Evolutionary conservation across 2,113 vertebrate species (phyloP).

Genomic region (Pseudopipra pipra): DNA sequence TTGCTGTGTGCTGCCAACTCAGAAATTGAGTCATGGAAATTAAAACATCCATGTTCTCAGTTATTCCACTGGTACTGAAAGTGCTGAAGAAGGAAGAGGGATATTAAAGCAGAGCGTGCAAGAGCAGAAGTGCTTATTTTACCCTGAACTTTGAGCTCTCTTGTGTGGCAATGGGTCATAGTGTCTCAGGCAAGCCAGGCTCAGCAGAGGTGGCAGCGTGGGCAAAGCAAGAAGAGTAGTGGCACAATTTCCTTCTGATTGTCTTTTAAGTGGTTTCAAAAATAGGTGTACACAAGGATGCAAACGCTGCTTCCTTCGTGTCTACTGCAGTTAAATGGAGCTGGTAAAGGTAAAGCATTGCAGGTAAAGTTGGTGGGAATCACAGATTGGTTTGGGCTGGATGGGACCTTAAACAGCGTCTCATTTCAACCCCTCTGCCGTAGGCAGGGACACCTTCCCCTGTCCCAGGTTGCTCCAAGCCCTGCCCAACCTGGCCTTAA

Average conservation of each 20-base stretch:
- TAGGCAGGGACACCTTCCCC: neutral
- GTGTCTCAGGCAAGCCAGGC: accelerated
- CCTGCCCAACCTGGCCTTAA: accelerated
- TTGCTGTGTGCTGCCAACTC: accelerated
- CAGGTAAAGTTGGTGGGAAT: neutral
- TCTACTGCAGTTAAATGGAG: neutral
- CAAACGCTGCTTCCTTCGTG: neutral
- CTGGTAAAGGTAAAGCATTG: neutral
- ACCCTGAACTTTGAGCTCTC: neutral
- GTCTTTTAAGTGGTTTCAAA: neutral
- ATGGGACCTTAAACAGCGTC: neutral
- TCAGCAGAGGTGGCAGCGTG: neutral
- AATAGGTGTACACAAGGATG: neutral
- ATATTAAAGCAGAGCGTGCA: neutral
- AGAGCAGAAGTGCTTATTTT: neutral
- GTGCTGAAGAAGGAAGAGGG: neutral
- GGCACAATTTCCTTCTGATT: neutral
- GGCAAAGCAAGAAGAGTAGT: neutral
- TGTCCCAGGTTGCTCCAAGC: accelerated
- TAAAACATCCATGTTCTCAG: neutral
- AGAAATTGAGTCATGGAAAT: neutral
- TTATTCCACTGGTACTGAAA: neutral
- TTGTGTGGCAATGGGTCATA: neutral
- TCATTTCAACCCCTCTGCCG: neutral
- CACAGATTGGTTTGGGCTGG: neutral